Evolutionary conservation across 2,888 invertebrate species (phyloP).

Genomic region (Tetheella fluctuosa): DNA sequence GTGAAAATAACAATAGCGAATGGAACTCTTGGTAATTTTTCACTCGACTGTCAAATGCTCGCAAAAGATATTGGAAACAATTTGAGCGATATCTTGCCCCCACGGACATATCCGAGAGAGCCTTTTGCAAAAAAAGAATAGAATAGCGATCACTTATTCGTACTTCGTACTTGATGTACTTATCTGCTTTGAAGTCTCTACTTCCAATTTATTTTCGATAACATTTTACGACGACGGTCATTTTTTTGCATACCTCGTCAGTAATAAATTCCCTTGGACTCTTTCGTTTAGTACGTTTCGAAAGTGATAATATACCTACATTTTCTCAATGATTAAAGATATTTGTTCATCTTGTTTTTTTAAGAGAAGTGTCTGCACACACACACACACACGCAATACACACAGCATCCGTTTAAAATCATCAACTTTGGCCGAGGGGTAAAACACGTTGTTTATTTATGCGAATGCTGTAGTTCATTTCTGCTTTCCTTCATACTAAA

Average conservation of each 20-base stretch:
- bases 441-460: conserved; percentile 52
- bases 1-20: conserved; percentile 64
- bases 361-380: too few species aligned
- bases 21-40: conserved; percentile 69
- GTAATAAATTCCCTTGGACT: conserved; percentile 32
- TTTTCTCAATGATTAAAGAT: too few species aligned
- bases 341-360: too few species aligned
- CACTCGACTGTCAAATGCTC: conserved; percentile 75
- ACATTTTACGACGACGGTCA: conserved; percentile 16
- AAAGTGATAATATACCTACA: too few species aligned
- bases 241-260: too few species aligned
- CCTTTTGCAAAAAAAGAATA: conserved; percentile 51
- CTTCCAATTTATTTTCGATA: conserved; percentile 18
- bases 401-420: conserved; percentile 48
- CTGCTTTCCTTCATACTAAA: conserved; percentile 40
- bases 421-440: conserved; percentile 45
- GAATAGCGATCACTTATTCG: conserved; percentile 52
- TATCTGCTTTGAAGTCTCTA: too few species aligned
- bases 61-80: conserved; percentile 80
- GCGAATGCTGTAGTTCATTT: conserved; percentile 51
- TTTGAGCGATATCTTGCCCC: conserved; percentile 72
- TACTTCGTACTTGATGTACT: conserved; percentile 16
- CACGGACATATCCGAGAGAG: conserved; percentile 53
- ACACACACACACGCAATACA: conserved; percentile 38
- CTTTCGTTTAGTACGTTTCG: conserved; percentile 39